Evolutionary conservation across 1,140 invertebrate genomes (phyloP).

Genomic region (Sycobia sp.): DNA sequence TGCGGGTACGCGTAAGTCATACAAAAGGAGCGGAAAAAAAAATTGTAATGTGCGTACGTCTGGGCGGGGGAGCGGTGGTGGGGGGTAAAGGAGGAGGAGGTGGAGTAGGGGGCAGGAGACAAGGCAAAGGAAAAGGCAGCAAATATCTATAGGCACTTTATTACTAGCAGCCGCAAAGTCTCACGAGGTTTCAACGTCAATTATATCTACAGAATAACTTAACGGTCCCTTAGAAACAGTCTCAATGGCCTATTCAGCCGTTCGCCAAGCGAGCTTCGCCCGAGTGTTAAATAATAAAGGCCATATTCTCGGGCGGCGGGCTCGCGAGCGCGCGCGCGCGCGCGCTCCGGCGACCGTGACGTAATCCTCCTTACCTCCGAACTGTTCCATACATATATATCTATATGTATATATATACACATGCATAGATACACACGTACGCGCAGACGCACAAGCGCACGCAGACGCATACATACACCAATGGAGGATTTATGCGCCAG

Average conservation of each 20-base stretch:
- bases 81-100: slow-evolving; percentile 3
- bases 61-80: not conserved
- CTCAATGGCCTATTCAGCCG: slow-evolving; percentile 61
- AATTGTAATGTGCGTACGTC: not conserved
- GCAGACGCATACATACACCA: too few relatives aligned
- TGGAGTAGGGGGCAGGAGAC: slow-evolving; percentile 23
- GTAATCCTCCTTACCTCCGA: slow-evolving; percentile 51
- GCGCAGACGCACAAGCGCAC: too few relatives aligned
- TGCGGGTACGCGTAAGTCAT: slow-evolving; percentile 1
- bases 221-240: slow-evolving; percentile 60
- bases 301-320: slow-evolving; percentile 42
- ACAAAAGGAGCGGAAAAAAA: slow-evolving; percentile 15
- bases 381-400: too few relatives aligned
- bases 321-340: not conserved
- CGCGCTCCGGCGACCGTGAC: slow-evolving; percentile 41
- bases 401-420: too few relatives aligned
- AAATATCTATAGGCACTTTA: slow-evolving; percentile 52
- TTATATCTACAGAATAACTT: slow-evolving; percentile 62
- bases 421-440: slow-evolving; percentile 20
- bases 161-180: slow-evolving; percentile 48
- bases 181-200: slow-evolving; percentile 58
- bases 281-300: slow-evolving; percentile 62
- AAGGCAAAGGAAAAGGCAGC: slow-evolving; percentile 34
- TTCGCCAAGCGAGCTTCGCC: slow-evolving; percentile 59
- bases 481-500: too few relatives aligned